Conservation (phyloP, 1,140 invertebrate genomes). For the Eulimnadia texana region DNA sequence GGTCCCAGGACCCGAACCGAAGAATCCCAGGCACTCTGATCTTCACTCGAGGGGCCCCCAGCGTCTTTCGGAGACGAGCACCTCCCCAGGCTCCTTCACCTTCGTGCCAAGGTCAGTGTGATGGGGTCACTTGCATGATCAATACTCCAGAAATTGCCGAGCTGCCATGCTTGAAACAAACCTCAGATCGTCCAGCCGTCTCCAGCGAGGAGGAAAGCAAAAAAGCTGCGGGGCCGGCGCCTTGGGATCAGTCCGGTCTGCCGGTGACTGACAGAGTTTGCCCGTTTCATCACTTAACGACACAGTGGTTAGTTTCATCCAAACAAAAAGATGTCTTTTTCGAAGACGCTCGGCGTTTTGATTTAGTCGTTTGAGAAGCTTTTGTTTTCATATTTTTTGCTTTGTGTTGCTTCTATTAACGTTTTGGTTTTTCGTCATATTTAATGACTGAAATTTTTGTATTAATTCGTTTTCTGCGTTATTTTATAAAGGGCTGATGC, state of each 20-base stretch:
- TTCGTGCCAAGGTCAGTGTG: slow-evolving; percentile 11
- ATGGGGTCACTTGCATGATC: slow-evolving; percentile 15
- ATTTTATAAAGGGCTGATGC: slow-evolving; percentile 58
- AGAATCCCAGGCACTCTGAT: background rate
- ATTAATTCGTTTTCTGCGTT: background rate
- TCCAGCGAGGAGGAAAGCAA: background rate
- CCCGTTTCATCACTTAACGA: slow-evolving; percentile 33
- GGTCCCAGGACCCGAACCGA: background rate
- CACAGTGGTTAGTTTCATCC: slow-evolving; percentile 30
- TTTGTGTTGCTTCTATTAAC: background rate
- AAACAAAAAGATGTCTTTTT: background rate
- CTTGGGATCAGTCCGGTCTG: background rate
- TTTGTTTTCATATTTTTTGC: background rate
- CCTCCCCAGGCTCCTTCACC: slow-evolving; percentile 27
- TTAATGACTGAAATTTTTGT: too few species aligned
- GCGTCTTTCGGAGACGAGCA: background rate
- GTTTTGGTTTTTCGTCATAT: too few species aligned
- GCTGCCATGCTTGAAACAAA: slow-evolving; percentile 4
- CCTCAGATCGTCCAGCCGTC: background rate
- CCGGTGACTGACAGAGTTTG: slow-evolving; percentile 28
- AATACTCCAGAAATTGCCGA: slow-evolving; percentile 1
- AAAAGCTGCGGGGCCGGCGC: background rate
- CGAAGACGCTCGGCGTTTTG: background rate
- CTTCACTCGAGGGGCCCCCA: background rate
- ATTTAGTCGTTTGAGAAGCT: background rate